Conservation (phyloP, 2,113 vertebrate genomes). For the Petroica traversi region DNA sequence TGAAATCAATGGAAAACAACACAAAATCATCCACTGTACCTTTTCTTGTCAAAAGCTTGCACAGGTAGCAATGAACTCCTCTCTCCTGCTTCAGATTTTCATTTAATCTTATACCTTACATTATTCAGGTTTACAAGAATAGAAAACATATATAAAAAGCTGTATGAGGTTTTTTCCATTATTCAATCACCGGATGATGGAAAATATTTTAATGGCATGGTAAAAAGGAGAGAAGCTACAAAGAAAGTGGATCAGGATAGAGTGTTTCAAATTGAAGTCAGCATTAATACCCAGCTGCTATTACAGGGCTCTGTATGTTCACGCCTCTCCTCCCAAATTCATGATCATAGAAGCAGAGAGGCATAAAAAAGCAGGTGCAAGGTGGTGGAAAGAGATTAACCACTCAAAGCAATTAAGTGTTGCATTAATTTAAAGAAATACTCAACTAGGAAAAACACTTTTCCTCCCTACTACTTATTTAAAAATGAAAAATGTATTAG, state of each 20-base stretch:
- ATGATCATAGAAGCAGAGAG: conserved; percentile 19
- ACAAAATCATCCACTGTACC: background rate
- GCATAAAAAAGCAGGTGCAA: conserved; percentile 49
- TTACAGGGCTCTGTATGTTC: conserved; percentile 31
- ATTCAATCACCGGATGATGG: background rate
- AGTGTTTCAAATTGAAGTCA: conserved; percentile 12
- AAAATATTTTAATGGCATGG: background rate
- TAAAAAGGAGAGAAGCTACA: conserved; percentile 13
- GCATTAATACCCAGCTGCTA: conserved; percentile 6
- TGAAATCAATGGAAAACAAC: background rate
- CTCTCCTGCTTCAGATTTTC: background rate
- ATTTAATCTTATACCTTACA: fast-evolving
- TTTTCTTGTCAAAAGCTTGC: background rate
- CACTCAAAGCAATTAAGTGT: conserved; percentile 38
- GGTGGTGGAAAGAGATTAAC: conserved; percentile 35
- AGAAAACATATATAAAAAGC: background rate
- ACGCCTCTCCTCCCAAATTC: background rate
- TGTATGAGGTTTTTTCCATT: background rate
- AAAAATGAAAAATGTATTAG: conserved; percentile 35
- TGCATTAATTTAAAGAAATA: conserved; percentile 59
- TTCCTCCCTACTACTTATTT: background rate
- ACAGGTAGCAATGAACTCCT: background rate
- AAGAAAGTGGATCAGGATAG: background rate
- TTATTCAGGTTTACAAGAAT: background rate
- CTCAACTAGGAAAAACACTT: background rate